Evolutionary conservation across 2,113 vertebrate genomes (phyloP).

Genomic region (Azemiops feae): DNA sequence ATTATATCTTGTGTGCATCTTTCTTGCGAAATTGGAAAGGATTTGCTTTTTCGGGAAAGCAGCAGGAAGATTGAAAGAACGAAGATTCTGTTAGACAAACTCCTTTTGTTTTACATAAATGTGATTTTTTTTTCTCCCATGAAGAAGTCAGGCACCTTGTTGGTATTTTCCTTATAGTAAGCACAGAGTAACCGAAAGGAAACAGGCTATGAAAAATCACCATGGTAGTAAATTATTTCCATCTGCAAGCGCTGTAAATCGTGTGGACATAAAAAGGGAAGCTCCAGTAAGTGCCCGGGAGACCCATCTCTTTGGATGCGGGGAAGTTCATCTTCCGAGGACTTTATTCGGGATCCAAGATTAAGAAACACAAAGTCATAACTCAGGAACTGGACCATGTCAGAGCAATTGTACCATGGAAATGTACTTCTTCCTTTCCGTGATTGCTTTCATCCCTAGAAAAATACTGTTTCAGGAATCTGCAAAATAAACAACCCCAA

Average conservation of each 20-base stretch:
- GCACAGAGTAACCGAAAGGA: conserved; percentile 73
- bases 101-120: conserved; percentile 72
- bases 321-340: conserved; percentile 66
- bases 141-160: conserved; percentile 76
- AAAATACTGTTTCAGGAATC: neutral
- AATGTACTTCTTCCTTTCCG: conserved; percentile 30
- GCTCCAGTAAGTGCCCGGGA: conserved; percentile 70
- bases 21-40: conserved; percentile 60
- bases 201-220: conserved; percentile 70
- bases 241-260: conserved; percentile 74
- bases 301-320: conserved; percentile 70
- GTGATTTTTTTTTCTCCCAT: conserved; percentile 49
- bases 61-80: conserved; percentile 57
- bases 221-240: conserved; percentile 73
- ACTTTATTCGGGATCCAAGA: conserved; percentile 80
- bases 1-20: conserved; percentile 45
- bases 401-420: conserved; percentile 57
- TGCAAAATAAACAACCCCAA: neutral
- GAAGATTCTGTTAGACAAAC: conserved; percentile 66
- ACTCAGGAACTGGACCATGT: conserved; percentile 65
- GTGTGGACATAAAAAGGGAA: conserved; percentile 72
- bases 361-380: conserved; percentile 72
- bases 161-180: conserved; percentile 77
- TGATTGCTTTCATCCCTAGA: conserved; percentile 47
- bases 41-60: conserved; percentile 58